These are phyloP conservation scores for Ashinkailepas kermadecensis DNA, from an alignment of 2,888 invertebrate genomes.

Conservation along the genomic window DNA sequence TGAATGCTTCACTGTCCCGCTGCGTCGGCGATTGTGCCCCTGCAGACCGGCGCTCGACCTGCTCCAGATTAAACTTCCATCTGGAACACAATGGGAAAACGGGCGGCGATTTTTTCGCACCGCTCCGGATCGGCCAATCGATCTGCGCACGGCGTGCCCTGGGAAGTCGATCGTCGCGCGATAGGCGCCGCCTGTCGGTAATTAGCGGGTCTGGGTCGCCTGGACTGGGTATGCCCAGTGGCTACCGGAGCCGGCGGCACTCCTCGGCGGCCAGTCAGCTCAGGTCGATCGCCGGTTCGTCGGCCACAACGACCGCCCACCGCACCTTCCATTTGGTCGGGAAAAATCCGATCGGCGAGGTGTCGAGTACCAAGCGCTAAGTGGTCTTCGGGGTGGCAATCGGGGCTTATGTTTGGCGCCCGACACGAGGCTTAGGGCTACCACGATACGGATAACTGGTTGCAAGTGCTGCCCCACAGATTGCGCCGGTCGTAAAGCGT, in stretches of 20 bases:
- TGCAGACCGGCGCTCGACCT: not conserved
- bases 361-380: not conserved
- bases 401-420: not conserved
- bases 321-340: not conserved
- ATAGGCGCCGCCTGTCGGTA: not conserved
- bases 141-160: not conserved
- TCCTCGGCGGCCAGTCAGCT: not conserved
- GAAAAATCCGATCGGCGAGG: not conserved
- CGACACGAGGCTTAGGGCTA: not conserved
- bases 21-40: not conserved
- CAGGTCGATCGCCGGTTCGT: not conserved
- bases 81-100: constrained; percentile 2
- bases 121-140: not conserved
- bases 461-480: not conserved
- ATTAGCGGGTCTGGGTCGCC: not conserved
- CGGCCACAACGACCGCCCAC: no score
- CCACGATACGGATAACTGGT: not conserved
- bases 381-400: not conserved
- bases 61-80: constrained; percentile 6
- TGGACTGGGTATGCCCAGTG: not conserved
- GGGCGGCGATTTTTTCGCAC: not conserved
- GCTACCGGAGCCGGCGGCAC: not conserved
- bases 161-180: not conserved
- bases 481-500: not conserved
- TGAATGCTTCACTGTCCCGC: not conserved